Evolutionary conservation across 2,797 vertebrate genomes (phyloP).

Genomic region (Anomalospiza imberbis): DNA sequence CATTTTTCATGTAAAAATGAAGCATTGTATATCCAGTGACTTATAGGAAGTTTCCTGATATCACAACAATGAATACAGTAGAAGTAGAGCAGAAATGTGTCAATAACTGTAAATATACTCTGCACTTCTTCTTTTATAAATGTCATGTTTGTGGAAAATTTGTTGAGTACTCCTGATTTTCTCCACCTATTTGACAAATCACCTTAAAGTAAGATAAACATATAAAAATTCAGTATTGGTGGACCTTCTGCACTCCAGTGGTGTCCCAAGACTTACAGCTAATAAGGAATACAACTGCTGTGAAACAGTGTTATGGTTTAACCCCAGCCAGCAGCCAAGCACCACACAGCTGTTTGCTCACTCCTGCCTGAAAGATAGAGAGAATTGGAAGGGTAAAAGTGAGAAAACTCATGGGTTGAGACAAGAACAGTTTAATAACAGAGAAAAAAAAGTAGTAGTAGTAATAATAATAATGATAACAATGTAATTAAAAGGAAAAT

Average conservation of each 20-base stretch:
- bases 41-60: not conserved
- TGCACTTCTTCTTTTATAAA: not conserved
- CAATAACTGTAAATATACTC: not conserved
- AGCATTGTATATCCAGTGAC: not conserved
- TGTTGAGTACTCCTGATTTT: not conserved
- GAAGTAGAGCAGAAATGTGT: not conserved
- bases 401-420: not conserved
- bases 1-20: slow-evolving; percentile 5
- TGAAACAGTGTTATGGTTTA: not conserved
- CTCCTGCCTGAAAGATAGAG: not conserved
- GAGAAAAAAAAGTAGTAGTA: not conserved
- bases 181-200: not conserved
- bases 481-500: not conserved
- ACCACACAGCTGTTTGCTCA: not conserved
- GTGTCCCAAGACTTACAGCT: not conserved
- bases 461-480: not conserved
- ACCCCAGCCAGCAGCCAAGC: not conserved
- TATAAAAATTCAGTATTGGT: not conserved
- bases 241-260: not conserved
- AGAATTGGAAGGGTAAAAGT: not conserved
- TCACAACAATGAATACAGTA: not conserved
- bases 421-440: not conserved
- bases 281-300: not conserved
- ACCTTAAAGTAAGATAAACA: not conserved
- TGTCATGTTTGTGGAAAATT: not conserved